Evolutionary conservation across 2,888 invertebrate species (phyloP).

Genomic region (Teinopalpus imperialis): DNA sequence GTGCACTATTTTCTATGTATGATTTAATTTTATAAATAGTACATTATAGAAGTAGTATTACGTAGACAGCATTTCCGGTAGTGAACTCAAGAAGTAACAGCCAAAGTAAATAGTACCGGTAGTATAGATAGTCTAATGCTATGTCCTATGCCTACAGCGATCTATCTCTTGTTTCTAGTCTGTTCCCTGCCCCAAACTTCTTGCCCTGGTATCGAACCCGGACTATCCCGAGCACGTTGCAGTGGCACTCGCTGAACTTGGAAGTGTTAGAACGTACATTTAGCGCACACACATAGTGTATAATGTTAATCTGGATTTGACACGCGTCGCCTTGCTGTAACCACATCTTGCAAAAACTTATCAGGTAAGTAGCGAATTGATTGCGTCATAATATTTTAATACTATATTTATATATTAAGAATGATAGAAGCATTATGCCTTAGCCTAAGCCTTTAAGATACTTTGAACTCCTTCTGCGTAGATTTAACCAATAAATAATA

Average conservation of each 20-base stretch:
- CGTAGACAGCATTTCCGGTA: too few species aligned
- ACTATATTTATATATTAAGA: too few species aligned
- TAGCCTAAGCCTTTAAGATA: too few species aligned
- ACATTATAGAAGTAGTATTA: too few species aligned
- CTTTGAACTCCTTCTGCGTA: too few species aligned
- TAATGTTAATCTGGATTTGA: slow-evolving; percentile 54
- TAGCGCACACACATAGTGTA: slow-evolving; percentile 41
- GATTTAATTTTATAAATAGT: too few species aligned
- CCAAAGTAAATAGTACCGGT: too few species aligned
- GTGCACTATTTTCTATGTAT: too few species aligned
- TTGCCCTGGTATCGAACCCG: slow-evolving; percentile 30
- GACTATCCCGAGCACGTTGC: slow-evolving; percentile 27
- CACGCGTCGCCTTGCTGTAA: slow-evolving; percentile 35
- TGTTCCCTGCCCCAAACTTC: slow-evolving; percentile 30
- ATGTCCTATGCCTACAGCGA: slow-evolving; percentile 23
- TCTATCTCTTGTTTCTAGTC: slow-evolving; percentile 40
- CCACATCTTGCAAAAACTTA: slow-evolving; percentile 33
- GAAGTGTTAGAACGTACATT: slow-evolving; percentile 32
- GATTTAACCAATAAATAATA: too few species aligned
- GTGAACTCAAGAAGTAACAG: too few species aligned
- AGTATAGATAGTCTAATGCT: slow-evolving; percentile 8
- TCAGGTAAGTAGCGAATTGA: slow-evolving; percentile 38
- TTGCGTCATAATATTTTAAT: too few species aligned
- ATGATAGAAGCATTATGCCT: too few species aligned
- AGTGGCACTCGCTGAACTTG: slow-evolving; percentile 27